These are phyloP conservation scores for Poecile montanus DNA, from an alignment of 2,797 vertebrate genomes.

Conservation along the genomic window DNA sequence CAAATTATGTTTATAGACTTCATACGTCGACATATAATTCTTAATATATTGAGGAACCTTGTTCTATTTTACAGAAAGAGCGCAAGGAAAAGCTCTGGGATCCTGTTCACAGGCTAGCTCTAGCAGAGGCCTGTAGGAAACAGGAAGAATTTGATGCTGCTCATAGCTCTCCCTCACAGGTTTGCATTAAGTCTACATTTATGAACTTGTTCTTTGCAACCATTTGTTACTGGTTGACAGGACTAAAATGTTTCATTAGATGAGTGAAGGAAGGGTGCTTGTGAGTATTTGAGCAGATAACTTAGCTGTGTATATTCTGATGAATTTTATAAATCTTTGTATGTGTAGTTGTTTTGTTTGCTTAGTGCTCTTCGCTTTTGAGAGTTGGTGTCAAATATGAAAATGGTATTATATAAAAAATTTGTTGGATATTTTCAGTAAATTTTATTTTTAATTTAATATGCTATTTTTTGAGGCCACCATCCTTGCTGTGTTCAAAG, in stretches of 20 bases:
- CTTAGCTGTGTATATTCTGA: neutral
- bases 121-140: conserved; percentile 91
- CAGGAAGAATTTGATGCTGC: conserved; percentile 91
- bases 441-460: neutral
- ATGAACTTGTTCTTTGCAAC: neutral
- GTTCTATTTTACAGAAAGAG: conserved; percentile 86
- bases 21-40: neutral
- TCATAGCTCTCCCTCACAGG: conserved; percentile 87
- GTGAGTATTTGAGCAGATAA: neutral
- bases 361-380: neutral
- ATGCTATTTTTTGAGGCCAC: neutral
- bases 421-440: neutral
- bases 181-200: conserved; percentile 59
- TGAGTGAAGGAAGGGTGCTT: neutral
- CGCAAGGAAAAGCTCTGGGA: conserved; percentile 98
- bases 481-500: neutral
- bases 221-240: neutral
- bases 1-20: neutral
- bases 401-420: neutral
- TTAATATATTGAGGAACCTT: neutral
- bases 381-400: neutral
- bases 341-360: neutral
- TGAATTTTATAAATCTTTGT: neutral
- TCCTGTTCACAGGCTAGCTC: conserved; percentile 88
- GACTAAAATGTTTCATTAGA: neutral